These are phyloP conservation scores for Pegea sp. DNA, from an alignment of 23 tunicate genomes.

Conservation along the genomic window DNA sequence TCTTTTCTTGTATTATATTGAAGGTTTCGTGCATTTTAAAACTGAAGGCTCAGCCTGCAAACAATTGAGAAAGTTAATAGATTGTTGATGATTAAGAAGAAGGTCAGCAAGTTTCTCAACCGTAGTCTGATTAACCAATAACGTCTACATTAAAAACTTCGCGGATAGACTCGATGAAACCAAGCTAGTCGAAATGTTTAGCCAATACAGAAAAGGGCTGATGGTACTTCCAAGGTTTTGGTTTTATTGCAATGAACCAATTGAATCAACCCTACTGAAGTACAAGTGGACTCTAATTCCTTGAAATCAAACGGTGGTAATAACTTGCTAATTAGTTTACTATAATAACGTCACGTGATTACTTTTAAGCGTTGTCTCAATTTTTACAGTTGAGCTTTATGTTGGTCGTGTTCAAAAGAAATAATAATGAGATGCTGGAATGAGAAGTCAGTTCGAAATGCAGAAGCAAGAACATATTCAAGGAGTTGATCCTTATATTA, in stretches of 20 bases:
- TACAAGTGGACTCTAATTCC: constrained; percentile 55
- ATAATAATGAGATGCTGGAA: constrained; percentile 67
- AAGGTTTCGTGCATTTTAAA: constrained; percentile 92
- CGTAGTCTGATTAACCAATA: constrained; percentile 58
- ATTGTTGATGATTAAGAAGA: constrained; percentile 40
- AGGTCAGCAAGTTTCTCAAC: constrained; percentile 63
- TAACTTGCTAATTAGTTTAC: too few relatives aligned
- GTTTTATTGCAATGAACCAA: constrained; percentile 74
- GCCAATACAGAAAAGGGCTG: constrained; percentile 18
- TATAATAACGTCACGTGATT: too few relatives aligned
- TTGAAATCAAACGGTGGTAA: too few relatives aligned
- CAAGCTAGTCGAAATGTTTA: constrained; percentile 24
- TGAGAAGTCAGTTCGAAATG: constrained; percentile 62
- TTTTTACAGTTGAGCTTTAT: too few relatives aligned
- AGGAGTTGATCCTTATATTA: constrained; percentile 93
- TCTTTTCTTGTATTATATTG: constrained; percentile 70
- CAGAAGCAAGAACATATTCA: constrained; percentile 86
- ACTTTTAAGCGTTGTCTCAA: too few relatives aligned
- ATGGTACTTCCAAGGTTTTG: constrained; percentile 71
- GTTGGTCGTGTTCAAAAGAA: constrained; percentile 99
- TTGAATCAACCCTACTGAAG: constrained; percentile 81
- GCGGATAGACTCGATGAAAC: constrained; percentile 59
- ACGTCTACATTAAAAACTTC: constrained; percentile 81
- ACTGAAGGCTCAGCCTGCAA: constrained; percentile 62
- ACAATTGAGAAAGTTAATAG: constrained; percentile 83